phyloP scores from a whole-genome alignment of 2,797 vertebrate species.

The Graptemys geographica region DNA sequence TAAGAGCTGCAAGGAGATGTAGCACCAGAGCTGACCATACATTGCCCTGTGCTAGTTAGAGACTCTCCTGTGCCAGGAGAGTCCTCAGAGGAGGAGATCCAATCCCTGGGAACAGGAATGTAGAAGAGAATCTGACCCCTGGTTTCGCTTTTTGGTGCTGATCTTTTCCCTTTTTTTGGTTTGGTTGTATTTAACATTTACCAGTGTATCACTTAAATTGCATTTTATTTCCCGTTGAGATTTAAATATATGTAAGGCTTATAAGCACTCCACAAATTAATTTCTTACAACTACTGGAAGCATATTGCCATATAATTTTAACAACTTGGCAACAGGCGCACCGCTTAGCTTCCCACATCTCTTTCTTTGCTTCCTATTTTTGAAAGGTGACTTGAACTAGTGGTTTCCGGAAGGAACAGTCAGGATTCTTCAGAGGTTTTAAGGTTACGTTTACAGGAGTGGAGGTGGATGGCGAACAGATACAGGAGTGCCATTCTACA shows the following conservation, averaged over 20 bases:
- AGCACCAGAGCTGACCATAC: neutral
- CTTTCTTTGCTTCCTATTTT: constrained; percentile 74
- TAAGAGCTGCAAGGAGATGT: neutral
- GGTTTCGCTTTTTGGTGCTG: constrained; percentile 60
- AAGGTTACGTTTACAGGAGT: constrained; percentile 71
- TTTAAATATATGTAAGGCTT: constrained; percentile 69
- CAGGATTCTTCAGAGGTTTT: constrained; percentile 66
- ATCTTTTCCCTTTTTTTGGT: neutral
- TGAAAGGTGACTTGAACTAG: constrained; percentile 71
- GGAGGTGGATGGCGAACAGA: constrained; percentile 49
- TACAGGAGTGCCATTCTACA: constrained; percentile 5
- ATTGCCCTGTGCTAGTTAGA: accelerated
- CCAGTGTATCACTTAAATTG: constrained; percentile 60
- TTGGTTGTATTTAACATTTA: constrained; percentile 2
- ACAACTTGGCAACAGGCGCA: constrained; percentile 69
- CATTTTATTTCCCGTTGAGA: constrained; percentile 70
- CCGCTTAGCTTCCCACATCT: constrained; percentile 71
- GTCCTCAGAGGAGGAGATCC: neutral
- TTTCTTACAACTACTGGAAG: constrained; percentile 76
- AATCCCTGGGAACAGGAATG: neutral
- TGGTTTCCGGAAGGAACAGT: constrained; percentile 59
- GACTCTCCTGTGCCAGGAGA: neutral
- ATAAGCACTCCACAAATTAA: constrained; percentile 75
- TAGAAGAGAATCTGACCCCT: neutral
- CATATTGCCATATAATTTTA: constrained; percentile 73